Base-by-base conservation (phyloP, 2,113 vertebrate genomes). In the Cromileptes altivelis region DNA sequence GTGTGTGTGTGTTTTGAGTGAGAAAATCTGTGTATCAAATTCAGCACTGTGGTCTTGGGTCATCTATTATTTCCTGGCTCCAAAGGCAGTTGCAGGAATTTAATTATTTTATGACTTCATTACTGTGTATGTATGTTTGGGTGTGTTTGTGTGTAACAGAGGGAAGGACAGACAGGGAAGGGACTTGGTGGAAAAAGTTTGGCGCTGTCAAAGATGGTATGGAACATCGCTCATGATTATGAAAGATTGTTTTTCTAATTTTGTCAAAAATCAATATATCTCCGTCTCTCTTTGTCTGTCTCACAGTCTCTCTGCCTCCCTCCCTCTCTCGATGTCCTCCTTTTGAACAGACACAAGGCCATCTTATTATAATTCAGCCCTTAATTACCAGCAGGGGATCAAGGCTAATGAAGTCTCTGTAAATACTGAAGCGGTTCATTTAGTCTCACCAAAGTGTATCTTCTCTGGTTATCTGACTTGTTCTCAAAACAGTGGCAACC, bases 361-460 rank as follows among this genome's bases (percentile, higher is more conserved):
- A 68, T 55, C 56, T 75, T 84, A 84, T 91, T 84, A 85, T 86
- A 91, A 89, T 83, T 84, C 84, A 83, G 62, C 47, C 67, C 55
- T 87, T 90, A 89, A 91, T 89, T 90, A 86, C 65, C 74, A 84
- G 76, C 72, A 58, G 72, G 57, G 72, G 82, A 89, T 92, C 81
- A 78, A 82, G 72, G 84, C 85, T 79, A 85, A 86, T 80, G 33
- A 90, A 85, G 62, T 81, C 75, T 87, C 47, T 76, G 78, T 88
- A 89, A 92, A 94, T 85, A 87, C 47, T 81, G 64, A 86, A 90
- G 71, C 21, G 71, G 47, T 89, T 91, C 75, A 89, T 91, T 91
- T 86, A 68, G 76, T 85, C 82, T 80, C 50, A 75, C 70, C 58
- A 79, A 82, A 77, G 76, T 82, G 60, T 70, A 90, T 91, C 82